A percentile compares a stretch with the other conserved stretches of the same genome.
phyloP scores from a whole-genome alignment of 2,113 vertebrate species.

The Corydoras maculifer region DNA sequence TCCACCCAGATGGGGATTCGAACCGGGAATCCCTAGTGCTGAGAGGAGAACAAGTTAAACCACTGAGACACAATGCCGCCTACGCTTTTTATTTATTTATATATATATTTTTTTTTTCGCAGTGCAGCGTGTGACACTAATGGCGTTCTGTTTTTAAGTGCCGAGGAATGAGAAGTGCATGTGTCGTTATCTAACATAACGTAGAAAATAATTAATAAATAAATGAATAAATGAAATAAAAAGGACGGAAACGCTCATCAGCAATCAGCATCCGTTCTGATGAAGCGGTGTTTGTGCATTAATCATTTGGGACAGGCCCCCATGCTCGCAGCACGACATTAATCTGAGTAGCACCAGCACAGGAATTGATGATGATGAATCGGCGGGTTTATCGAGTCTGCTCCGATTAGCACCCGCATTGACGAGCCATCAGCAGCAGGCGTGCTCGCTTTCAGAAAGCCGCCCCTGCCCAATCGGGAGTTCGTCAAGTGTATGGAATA shows the following conservation, averaged over 20 bases:
- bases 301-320: conserved; percentile 61
- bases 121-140: no score
- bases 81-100: no score
- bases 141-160: no score
- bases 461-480: background rate
- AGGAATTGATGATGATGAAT: conserved; percentile 68
- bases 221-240: background rate
- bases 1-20: no score
- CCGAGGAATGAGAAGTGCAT: background rate
- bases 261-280: conserved; percentile 64
- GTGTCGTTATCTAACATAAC: conserved; percentile 27
- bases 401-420: conserved; percentile 52
- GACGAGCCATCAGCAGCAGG: conserved; percentile 45
- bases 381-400: conserved; percentile 59
- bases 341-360: conserved; percentile 47
- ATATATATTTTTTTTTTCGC: no score
- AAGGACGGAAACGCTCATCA: conserved; percentile 55
- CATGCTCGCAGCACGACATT: conserved; percentile 46
- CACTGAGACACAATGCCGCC: no score
- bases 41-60: no score
- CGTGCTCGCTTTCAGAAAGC: conserved; percentile 39
- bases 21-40: no score
- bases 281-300: conserved; percentile 63
- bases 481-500: no score
- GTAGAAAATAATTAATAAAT: conserved; percentile 28